Percentiles rank a stretch among this genome's conserved stretches.
These are phyloP conservation scores for Polymixis flavicincta DNA, from an alignment of 2,888 invertebrate species.

Conservation along the genomic window DNA sequence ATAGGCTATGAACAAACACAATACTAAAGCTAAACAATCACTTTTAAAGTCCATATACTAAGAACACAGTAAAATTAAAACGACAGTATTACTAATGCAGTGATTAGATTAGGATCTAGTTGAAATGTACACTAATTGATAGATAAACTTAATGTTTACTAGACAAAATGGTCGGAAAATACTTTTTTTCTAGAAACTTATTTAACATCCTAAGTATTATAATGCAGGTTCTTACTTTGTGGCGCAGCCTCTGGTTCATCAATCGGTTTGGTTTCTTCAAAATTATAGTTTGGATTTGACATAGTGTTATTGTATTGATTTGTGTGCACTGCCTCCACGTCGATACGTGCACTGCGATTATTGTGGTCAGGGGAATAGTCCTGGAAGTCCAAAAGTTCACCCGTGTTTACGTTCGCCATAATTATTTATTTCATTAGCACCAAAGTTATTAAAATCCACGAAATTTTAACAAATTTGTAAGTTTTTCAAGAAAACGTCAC, in stretches of 20 bases:
- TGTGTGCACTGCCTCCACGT: constrained; percentile 91
- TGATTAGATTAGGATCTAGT: constrained; percentile 51
- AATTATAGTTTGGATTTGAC: constrained; percentile 83
- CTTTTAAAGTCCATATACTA: neutral
- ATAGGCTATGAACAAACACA: neutral
- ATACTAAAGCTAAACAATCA: neutral
- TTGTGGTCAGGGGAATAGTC: constrained; percentile 92
- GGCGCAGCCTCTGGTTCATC: constrained; percentile 78
- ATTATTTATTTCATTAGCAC: constrained; percentile 58
- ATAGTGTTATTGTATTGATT: constrained; percentile 86
- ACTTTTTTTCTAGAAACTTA: neutral
- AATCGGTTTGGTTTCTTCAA: constrained; percentile 79
- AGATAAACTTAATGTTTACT: constrained; percentile 43
- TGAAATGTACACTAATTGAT: constrained; percentile 34
- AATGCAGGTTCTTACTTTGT: constrained; percentile 73
- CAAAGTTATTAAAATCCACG: constrained; percentile 20
- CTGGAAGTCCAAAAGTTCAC: constrained; percentile 93
- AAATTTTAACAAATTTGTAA: neutral
- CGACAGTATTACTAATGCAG: constrained; percentile 34
- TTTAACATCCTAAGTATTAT: neutral
- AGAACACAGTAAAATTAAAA: neutral
- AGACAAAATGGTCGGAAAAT: neutral
- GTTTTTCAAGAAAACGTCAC: constrained; percentile 22
- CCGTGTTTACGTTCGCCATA: constrained; percentile 88
- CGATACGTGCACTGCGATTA: constrained; percentile 92